phyloP scores from a whole-genome alignment of 2,797 vertebrate genomes.

The Spea hammondii region DNA sequence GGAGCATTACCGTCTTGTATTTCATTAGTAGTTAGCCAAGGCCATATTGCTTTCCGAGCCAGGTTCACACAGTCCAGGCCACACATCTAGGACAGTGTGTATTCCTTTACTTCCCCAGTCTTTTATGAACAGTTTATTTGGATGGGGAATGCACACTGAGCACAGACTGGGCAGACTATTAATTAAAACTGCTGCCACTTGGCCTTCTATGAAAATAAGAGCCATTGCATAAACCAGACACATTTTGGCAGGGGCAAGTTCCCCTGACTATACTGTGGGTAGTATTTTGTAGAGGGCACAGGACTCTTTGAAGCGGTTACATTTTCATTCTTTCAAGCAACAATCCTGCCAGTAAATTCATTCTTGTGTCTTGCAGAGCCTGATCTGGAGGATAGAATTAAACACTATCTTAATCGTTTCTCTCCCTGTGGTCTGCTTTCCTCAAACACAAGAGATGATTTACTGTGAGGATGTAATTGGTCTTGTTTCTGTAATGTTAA shows the following conservation, averaged over 20 bases:
- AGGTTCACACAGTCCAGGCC: background rate
- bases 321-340: constrained; percentile 54
- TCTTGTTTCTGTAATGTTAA: constrained; percentile 69
- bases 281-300: constrained; percentile 11
- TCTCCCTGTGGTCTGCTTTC: constrained; percentile 60
- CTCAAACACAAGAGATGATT: constrained; percentile 67
- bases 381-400: constrained; percentile 57
- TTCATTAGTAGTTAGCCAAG: too few species aligned
- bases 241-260: constrained; percentile 28
- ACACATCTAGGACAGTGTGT: background rate
- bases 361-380: constrained; percentile 51
- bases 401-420: constrained; percentile 64
- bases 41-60: background rate
- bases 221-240: background rate
- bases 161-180: constrained; percentile 25
- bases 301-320: constrained; percentile 53
- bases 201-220: constrained; percentile 2
- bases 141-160: background rate
- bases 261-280: constrained; percentile 32
- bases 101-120: background rate
- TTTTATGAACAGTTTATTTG: background rate
- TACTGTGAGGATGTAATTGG: constrained; percentile 73
- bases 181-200: constrained; percentile 22
- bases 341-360: constrained; percentile 53
- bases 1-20: too few species aligned